phyloP scores from a whole-genome alignment of 64 coral and sea anemone species.

The Orbicella faveolata region DNA sequence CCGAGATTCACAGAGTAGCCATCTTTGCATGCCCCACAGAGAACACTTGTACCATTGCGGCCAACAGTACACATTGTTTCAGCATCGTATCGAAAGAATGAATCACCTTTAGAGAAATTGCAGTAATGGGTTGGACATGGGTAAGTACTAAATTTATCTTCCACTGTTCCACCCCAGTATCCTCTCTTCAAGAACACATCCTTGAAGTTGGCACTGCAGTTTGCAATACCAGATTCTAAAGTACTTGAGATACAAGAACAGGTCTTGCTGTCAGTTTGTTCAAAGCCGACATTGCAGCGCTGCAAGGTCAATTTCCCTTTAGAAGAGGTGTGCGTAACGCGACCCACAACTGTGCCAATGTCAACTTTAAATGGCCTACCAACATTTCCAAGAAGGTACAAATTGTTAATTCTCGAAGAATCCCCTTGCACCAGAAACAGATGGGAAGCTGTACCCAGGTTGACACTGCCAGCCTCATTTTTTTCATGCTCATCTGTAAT shows the following conservation, averaged over 20 bases:
- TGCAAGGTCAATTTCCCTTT: background rate
- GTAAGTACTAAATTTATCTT: slow-evolving; percentile 54
- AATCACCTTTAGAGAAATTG: background rate
- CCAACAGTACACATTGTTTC: slow-evolving; percentile 42
- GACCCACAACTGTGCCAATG: slow-evolving; percentile 46
- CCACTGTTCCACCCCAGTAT: slow-evolving; percentile 50
- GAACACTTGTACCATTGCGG: slow-evolving; percentile 46
- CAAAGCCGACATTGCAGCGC: slow-evolving; percentile 37
- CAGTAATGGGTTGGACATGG: slow-evolving; percentile 72
- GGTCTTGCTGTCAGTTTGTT: background rate
- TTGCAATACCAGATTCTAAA: slow-evolving; percentile 2
- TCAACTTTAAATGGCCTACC: slow-evolving; percentile 36
- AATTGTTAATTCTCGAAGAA: slow-evolving; percentile 3
- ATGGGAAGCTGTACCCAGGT: slow-evolving; percentile 53
- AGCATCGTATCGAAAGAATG: slow-evolving; percentile 15
- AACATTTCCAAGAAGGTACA: slow-evolving; percentile 23
- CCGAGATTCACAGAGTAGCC: slow-evolving; percentile 65
- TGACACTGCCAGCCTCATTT: background rate
- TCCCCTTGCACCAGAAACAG: slow-evolving; percentile 68
- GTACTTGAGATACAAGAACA: slow-evolving; percentile 36
- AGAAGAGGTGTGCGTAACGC: background rate
- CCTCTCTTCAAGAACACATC: slow-evolving; percentile 44
- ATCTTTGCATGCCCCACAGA: slow-evolving; percentile 63
- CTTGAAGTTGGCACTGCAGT: slow-evolving; percentile 13
- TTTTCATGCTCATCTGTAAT: slow-evolving; percentile 5